phyloP scores from a whole-genome alignment of 2,113 vertebrate genomes.

The Dasyornis broadbenti region DNA sequence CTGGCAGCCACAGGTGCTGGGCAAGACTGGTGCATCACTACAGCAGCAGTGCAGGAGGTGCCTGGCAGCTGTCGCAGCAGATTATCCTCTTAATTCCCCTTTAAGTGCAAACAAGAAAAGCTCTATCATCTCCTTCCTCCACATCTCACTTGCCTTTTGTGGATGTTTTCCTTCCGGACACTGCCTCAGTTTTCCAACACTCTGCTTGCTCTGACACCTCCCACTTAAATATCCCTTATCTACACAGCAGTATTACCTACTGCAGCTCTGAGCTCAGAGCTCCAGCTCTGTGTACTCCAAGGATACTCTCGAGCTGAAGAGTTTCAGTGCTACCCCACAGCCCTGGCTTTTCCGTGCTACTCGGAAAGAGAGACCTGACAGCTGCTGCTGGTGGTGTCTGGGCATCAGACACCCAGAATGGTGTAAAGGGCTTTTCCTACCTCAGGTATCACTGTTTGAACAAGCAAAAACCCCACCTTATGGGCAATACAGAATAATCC shows the following conservation, averaged over 20 bases:
- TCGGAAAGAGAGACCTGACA: neutral
- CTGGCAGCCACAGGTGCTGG: neutral
- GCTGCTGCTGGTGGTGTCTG: rapidly evolving
- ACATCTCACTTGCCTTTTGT: neutral
- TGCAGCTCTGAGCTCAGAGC: neutral
- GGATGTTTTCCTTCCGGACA: neutral
- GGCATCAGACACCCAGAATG: rapidly evolving
- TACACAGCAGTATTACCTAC: neutral
- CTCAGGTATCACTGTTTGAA: neutral
- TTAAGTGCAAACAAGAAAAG: constrained; percentile 43
- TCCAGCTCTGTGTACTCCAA: neutral
- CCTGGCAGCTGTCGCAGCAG: constrained; percentile 24
- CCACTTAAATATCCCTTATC: neutral
- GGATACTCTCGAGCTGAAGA: neutral
- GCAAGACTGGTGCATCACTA: neutral
- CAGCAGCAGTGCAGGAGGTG: neutral
- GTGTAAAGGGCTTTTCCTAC: neutral
- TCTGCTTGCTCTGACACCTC: neutral
- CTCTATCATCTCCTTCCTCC: neutral
- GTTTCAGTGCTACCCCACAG: neutral
- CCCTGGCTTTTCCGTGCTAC: neutral
- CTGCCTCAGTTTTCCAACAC: neutral
- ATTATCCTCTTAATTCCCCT: constrained; percentile 37
- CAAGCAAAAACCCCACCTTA: neutral
- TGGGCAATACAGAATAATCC: neutral